Percentiles rank a stretch among this genome's conserved stretches.
These are phyloP conservation scores for Neopipo cinnamomea DNA, from an alignment of 2,113 vertebrate genomes.

Conservation along the genomic window DNA sequence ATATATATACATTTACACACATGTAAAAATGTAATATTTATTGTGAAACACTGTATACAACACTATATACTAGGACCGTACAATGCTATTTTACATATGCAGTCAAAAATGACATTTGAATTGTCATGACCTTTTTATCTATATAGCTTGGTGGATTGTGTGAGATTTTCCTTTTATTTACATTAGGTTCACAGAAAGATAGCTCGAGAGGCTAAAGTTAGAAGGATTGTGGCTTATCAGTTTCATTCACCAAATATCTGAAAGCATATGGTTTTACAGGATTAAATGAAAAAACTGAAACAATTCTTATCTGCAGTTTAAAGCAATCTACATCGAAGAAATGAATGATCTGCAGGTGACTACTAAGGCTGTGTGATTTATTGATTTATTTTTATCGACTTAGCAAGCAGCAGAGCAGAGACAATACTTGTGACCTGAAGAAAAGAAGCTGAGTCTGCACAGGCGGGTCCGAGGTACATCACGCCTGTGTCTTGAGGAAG, in stretches of 20 bases:
- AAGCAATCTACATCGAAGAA: not conserved
- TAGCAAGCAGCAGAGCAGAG: not conserved
- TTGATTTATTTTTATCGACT: slow-evolving; percentile 2
- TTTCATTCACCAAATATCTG: not conserved
- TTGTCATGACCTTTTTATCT: not conserved
- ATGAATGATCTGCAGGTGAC: not conserved
- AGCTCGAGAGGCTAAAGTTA: not conserved
- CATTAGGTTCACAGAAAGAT: not conserved
- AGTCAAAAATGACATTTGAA: not conserved
- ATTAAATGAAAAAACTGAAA: not conserved
- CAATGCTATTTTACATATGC: not conserved
- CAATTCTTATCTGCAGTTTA: not conserved
- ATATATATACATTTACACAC: not conserved
- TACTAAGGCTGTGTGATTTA: not conserved
- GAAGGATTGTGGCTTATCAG: not conserved
- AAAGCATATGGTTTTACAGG: not conserved
- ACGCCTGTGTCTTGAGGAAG: not conserved
- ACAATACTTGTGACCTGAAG: not conserved
- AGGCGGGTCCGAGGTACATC: not conserved
- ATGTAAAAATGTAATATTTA: not conserved
- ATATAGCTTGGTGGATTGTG: not conserved
- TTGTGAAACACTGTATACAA: not conserved
- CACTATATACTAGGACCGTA: not conserved
- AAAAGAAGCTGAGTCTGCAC: not conserved
- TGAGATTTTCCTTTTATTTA: not conserved